Evolutionary conservation across 2,113 vertebrate genomes (phyloP), one percentile per base, ranked within the genome.

Genomic region (Gopherus flavomarginatus): DNA sequence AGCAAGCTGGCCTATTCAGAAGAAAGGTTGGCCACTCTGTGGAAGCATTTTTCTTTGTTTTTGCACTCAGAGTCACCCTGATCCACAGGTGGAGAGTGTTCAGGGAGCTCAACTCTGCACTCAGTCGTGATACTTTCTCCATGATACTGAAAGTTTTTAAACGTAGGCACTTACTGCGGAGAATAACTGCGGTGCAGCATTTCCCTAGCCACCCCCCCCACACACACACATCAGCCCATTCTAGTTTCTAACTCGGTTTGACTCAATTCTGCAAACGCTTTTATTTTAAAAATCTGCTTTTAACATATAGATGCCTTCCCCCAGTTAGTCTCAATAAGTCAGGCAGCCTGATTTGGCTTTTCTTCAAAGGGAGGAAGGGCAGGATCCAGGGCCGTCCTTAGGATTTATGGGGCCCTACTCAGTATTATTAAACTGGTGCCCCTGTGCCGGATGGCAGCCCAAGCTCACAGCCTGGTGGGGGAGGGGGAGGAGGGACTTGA

Each of bases 11-110:
- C 56, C 93, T 82, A 8, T 11, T n/a, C 57, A 83, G 50, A 21
- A n/a, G 1, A 8, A 42, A 82, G 52, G 57, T 80, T 35, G 19
- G 24, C 75, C 17, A 69, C 31, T 80, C 59, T 65, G 26, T 90
- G 82, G 82, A 77, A 90, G 52, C 13, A 49, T 81, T 95, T 49
- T 35, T 57, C 87, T 31, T 85, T 80, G 88, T 29, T 86, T 93
- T 81, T 81, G 24, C 2, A 0, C 21, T 35, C 19, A 2, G 12
- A 78, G 75, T 1, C 38, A 38, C 26, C 9, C 2, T 82, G 13
- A 77, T 29, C 13, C 38, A 21, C n/a, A n/a, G 44, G 44, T 11
- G 2, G 11, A 26, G 44, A 56, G 31, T 89, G 27, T 13, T 92
- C 26, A 0, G 2, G 17, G 77, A 94, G 21, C 59, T 79, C 31